Percentiles rank a stretch among this genome's conserved stretches.
Evolutionary conservation across 2,113 vertebrate genomes (phyloP).

Genomic region (Donacobius atricapilla): DNA sequence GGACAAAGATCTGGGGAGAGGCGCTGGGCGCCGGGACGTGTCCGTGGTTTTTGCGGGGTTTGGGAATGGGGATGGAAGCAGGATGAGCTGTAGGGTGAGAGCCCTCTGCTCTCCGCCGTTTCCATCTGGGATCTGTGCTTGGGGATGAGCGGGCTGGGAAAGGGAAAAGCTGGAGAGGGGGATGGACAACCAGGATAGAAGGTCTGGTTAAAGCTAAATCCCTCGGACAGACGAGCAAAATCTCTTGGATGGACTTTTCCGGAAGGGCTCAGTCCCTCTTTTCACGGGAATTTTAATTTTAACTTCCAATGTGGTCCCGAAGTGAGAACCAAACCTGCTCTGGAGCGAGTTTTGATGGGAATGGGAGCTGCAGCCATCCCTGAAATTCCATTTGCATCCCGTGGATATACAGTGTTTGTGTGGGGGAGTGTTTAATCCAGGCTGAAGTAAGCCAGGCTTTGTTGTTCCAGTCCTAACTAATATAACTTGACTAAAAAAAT

Average conservation of each 20-base stretch:
- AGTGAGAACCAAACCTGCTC: slow-evolving; percentile 28
- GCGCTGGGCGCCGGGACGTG: accelerated
- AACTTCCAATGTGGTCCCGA: neutral
- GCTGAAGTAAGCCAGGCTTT: slow-evolving; percentile 41
- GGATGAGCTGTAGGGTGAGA: neutral
- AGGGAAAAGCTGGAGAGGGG: neutral
- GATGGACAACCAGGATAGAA: accelerated
- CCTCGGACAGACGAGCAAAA: neutral
- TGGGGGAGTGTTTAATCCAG: slow-evolving; percentile 48
- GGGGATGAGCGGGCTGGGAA: neutral
- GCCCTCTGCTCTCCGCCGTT: neutral
- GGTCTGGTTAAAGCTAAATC: neutral
- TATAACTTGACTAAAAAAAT: slow-evolving; percentile 71
- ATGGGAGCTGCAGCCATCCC: slow-evolving; percentile 7
- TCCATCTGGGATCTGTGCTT: neutral
- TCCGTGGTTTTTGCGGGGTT: neutral
- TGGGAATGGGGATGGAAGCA: neutral
- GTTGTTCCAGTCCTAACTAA: slow-evolving; percentile 70
- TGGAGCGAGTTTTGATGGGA: neutral
- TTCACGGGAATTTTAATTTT: neutral
- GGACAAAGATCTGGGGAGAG: neutral
- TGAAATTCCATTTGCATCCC: slow-evolving; percentile 1
- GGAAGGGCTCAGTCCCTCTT: neutral
- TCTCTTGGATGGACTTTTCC: neutral
- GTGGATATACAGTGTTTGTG: slow-evolving; percentile 2